Evolutionary conservation across 2,888 invertebrate genomes (phyloP), one percentile per base, ranked within the genome.

Genomic region (Acleris laterana): DNA sequence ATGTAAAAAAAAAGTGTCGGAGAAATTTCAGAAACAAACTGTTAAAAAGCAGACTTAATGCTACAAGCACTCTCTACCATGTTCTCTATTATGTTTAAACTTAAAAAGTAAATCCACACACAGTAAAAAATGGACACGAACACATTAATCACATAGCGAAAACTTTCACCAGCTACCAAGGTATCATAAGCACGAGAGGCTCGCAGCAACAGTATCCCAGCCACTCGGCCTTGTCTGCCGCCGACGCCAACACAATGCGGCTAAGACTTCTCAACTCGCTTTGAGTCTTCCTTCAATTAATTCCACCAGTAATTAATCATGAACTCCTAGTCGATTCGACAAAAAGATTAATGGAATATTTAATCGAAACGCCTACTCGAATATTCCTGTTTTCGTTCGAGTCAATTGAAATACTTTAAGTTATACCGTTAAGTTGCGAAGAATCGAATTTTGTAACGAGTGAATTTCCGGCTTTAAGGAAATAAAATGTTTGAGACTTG

Each of bases 321-420:
- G 63, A 68, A 68, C 68, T 68, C 68, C 62, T 68, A 63, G 51
- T 52, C 56, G 60, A 56, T 62, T 52, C 51, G 44, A 51, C 65
- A 62, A 58, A 68, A 58, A 68, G 70, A 70, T 68, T 70, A 59
- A 70, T 68, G 68, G 62, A 55, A 65, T 68, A 68, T 68, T 70
- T 68, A 62, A 70, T 68, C 62, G 62, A 68, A 63, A 38, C 48
- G 55, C 56, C 61, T 62, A 11, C 51, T 66, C 50, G 61, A 62
- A 66, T 62, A 61, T 65, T 65, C 56, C 46, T 57, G 57, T 66
- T 52, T 56, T 52, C 57, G 51, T 55, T 56, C n/a, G 28, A 55
- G 56, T 42, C 17, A 48, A 66, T 56, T 51, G 56, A 62, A 62
- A 57, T 66, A 48, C 48, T 66, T 65, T 44, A 51, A 49, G 48